Percentiles rank a stretch among this genome's conserved stretches.
phyloP scores from a whole-genome alignment of 1,140 invertebrate genomes.

The Metaphire vulgaris region DNA sequence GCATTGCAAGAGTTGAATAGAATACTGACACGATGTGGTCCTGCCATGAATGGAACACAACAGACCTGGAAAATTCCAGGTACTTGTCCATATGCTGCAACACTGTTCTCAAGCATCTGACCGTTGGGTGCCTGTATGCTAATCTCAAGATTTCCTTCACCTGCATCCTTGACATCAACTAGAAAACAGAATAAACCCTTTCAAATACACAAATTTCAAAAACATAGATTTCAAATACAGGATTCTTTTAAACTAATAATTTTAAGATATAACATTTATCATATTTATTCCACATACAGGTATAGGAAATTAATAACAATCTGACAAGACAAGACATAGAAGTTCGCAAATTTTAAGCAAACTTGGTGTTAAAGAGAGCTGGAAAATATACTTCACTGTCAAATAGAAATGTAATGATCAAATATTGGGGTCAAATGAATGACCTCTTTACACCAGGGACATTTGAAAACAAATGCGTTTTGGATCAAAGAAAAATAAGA shows the following conservation, averaged over 20 bases:
- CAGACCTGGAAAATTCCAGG: constrained; percentile 84
- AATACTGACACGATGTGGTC: constrained; percentile 89
- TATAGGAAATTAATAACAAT: too few relatives aligned
- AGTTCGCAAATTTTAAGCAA: neutral
- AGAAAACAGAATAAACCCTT: too few relatives aligned
- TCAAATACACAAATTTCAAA: too few relatives aligned
- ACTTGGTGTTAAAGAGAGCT: neutral
- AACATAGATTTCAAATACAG: too few relatives aligned
- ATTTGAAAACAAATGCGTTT: too few relatives aligned
- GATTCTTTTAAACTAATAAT: too few relatives aligned
- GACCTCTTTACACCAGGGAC: too few relatives aligned
- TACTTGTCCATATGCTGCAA: constrained; percentile 80
- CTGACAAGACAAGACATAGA: too few relatives aligned
- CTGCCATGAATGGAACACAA: constrained; percentile 86
- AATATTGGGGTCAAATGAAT: too few relatives aligned
- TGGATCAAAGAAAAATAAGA: too few relatives aligned
- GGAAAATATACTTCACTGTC: neutral
- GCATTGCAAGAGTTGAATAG: constrained; percentile 85
- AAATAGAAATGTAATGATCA: neutral
- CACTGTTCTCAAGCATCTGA: constrained; percentile 90
- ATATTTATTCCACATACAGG: too few relatives aligned
- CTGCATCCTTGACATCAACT: constrained; percentile 94
- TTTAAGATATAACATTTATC: too few relatives aligned
- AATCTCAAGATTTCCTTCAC: constrained; percentile 96
- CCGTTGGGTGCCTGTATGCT: constrained; percentile 79